Conservation (phyloP, 2,113 vertebrate genomes). For the Semnopithecus entellus region DNA sequence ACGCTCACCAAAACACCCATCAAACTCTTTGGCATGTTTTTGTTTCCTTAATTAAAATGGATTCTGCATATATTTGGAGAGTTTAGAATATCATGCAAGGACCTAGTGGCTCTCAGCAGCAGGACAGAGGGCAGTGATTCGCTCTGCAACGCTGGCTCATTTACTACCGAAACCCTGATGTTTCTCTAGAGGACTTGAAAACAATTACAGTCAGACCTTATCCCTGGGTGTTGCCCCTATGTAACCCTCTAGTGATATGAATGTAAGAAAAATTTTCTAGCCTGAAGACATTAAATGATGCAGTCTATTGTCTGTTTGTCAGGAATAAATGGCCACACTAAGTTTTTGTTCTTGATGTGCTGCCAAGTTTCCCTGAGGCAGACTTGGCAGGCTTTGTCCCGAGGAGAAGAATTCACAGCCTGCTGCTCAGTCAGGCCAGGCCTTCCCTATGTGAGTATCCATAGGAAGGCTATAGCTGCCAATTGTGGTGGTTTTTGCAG, state of each 20-base stretch:
- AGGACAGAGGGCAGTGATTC: background rate
- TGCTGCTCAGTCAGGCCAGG: background rate
- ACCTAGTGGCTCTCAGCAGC: background rate
- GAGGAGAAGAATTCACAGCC: background rate
- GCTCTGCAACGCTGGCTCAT: background rate
- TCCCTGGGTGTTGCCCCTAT: background rate
- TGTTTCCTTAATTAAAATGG: background rate
- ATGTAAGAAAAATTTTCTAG: background rate
- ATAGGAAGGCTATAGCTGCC: background rate
- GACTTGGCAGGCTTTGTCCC: background rate
- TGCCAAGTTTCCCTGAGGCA: slow-evolving; percentile 3
- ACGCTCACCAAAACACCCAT: background rate
- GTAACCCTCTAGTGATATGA: background rate
- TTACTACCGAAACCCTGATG: background rate
- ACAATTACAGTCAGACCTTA: background rate
- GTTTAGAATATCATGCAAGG: background rate
- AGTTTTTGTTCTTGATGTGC: background rate
- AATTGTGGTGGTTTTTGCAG: background rate
- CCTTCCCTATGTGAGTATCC: background rate
- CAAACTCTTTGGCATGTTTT: background rate
- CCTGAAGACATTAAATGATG: background rate
- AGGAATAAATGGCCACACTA: background rate
- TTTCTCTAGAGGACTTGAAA: background rate
- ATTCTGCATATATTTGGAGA: background rate
- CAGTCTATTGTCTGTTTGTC: background rate